A percentile compares a stretch with the other conserved stretches of the same genome.
Evolutionary conservation across 2,888 invertebrate species (phyloP).

Genomic region (Cremastinae sp.): DNA sequence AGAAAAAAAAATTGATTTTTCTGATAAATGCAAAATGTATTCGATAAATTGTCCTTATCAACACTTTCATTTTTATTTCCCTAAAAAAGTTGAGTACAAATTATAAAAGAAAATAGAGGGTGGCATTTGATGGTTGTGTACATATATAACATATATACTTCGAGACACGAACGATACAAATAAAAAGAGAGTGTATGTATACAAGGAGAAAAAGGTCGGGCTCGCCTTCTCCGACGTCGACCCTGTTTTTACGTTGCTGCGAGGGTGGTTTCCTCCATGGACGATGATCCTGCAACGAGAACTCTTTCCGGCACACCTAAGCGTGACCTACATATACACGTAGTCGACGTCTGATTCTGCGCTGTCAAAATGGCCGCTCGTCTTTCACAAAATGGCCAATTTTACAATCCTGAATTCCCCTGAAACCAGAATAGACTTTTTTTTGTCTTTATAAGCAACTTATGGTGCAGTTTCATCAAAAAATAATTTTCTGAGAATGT

Average conservation of each 20-base stretch:
- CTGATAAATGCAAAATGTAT: too few species aligned
- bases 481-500: too few species aligned
- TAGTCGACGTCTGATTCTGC: conserved; percentile 13
- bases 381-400: not conserved
- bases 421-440: too few species aligned
- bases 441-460: too few species aligned
- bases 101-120: too few species aligned
- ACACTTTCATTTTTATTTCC: too few species aligned
- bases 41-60: too few species aligned
- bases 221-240: not conserved
- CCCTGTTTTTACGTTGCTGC: conserved; percentile 20
- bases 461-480: too few species aligned
- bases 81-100: too few species aligned
- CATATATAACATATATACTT: not conserved
- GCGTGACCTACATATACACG: conserved; percentile 54
- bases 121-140: not conserved
- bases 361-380: conserved; percentile 3
- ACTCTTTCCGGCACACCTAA: conserved; percentile 56
- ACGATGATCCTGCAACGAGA: conserved; percentile 1
- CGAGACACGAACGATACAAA: too few species aligned
- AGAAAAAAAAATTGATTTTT: too few species aligned
- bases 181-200: too few species aligned
- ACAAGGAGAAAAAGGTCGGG: conserved; percentile 20
- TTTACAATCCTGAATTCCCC: conserved; percentile 6
- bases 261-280: conserved; percentile 27